These are phyloP conservation scores for Sylvilagus bachmani DNA, from an alignment of 2,113 vertebrate species.

Conservation along the genomic window DNA sequence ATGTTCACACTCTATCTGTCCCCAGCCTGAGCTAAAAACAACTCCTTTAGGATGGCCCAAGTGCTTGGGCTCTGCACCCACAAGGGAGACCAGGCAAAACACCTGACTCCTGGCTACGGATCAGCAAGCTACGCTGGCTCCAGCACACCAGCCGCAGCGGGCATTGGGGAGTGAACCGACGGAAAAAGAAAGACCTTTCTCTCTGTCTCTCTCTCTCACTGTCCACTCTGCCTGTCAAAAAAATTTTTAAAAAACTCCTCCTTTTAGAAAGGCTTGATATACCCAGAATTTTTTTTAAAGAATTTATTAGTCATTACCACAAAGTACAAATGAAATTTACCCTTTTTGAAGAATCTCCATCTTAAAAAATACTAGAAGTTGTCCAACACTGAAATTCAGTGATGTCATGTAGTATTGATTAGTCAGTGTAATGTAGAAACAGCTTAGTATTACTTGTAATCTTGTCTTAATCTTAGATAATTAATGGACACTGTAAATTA, in stretches of 20 bases:
- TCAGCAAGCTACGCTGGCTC: no score
- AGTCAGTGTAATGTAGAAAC: not conserved
- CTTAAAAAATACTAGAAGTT: not conserved
- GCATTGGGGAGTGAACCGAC: no score
- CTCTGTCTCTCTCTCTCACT: no score
- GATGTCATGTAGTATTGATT: not conserved
- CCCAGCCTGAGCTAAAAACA: not conserved
- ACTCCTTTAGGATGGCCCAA: not conserved
- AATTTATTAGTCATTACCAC: not conserved
- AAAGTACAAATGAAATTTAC: conserved; percentile 30
- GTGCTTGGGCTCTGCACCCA: no score
- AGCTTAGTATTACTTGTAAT: not conserved
- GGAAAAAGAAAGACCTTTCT: no score
- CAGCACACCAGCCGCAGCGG: no score
- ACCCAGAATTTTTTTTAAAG: conserved; percentile 8
- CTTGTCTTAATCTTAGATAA: conserved; percentile 10
- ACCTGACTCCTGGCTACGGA: no score
- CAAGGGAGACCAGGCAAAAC: no score
- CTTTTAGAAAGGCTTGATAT: conserved; percentile 24
- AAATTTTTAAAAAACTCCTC: not conserved
- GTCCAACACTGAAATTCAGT: not conserved
- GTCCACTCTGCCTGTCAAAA: no score
- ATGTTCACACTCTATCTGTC: not conserved
- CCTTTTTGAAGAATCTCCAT: not conserved
- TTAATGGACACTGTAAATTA: conserved; percentile 25